phyloP scores from a whole-genome alignment of 2,797 vertebrate genomes.

The Diplodus sargus region DNA sequence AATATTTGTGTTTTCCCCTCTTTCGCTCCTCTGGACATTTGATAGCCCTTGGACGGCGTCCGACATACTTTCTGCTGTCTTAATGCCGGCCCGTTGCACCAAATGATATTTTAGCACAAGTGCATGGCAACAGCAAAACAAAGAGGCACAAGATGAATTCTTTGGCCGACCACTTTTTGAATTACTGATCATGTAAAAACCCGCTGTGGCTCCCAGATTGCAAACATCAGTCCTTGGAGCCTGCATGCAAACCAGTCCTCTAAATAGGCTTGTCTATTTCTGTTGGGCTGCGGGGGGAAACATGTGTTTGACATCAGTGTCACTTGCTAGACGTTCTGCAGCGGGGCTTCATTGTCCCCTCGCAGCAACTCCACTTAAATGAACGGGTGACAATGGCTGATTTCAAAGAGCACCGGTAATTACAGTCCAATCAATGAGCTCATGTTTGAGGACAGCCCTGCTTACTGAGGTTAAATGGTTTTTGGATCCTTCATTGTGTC shows the following conservation, averaged over 20 bases:
- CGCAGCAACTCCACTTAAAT: conserved; percentile 45
- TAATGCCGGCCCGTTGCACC: conserved; percentile 76
- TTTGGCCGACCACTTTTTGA: conserved; percentile 87
- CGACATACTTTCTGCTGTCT: conserved; percentile 82
- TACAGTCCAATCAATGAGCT: conserved; percentile 70
- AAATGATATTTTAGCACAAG: conserved; percentile 87
- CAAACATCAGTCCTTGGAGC: conserved; percentile 88
- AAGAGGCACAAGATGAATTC: conserved; percentile 86
- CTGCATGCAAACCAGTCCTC: conserved; percentile 86
- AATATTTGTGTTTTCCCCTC: conserved; percentile 80
- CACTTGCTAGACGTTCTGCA: conserved; percentile 68
- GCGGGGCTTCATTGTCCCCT: conserved; percentile 75
- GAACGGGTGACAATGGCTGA: conserved; percentile 63
- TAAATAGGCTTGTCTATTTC: conserved; percentile 88
- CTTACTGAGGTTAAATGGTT: conserved; percentile 62
- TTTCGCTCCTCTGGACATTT: conserved; percentile 75
- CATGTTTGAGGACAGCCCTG: conserved; percentile 61
- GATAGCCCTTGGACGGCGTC: conserved; percentile 75
- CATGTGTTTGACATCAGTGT: conserved; percentile 89
- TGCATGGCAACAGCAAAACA: conserved; percentile 89
- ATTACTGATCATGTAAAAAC: conserved; percentile 91
- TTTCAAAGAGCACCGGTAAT: conserved; percentile 61
- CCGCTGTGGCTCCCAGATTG: conserved; percentile 88
- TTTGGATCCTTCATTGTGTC: conserved; percentile 57
- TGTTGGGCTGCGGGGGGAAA: conserved; percentile 84